Conservation (phyloP, 2,888 invertebrate species). For the Ormia ochracea region DNA sequence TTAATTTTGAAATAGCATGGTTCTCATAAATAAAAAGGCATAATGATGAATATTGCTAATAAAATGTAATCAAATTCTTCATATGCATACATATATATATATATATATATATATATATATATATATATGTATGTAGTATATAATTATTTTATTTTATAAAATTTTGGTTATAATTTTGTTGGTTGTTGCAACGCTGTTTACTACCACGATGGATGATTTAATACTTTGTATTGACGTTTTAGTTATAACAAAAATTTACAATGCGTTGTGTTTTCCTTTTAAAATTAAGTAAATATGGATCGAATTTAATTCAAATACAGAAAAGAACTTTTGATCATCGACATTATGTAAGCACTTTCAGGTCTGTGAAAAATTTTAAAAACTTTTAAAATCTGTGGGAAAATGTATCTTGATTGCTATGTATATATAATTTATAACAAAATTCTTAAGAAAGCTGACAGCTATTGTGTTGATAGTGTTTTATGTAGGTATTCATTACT, state of each 20-base stretch:
- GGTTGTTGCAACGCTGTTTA: no score
- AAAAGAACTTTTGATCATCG: background rate
- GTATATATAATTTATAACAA: background rate
- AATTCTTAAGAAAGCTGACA: no score
- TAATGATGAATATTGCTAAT: no score
- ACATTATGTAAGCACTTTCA: constrained; percentile 1
- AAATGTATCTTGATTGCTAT: no score
- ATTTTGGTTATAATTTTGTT: background rate
- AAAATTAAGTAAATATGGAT: constrained; percentile 1
- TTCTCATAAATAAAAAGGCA: no score
- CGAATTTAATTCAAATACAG: constrained; percentile 16
- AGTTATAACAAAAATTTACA: constrained; percentile 21
- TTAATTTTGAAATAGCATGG: no score
- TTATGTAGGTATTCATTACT: no score
- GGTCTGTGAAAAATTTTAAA: constrained; percentile 36
- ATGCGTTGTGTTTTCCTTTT: constrained; percentile 13
- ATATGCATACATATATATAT: background rate
- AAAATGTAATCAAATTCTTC: background rate
- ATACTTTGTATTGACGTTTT: no score
- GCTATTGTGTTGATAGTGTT: no score
- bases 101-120: background rate
- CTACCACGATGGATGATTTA: no score
- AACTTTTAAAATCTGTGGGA: background rate
- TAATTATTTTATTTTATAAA: background rate
- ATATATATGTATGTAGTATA: background rate